Evolutionary conservation across 2,888 invertebrate genomes (phyloP).

Genomic region (Agriopis aurantiaria): DNA sequence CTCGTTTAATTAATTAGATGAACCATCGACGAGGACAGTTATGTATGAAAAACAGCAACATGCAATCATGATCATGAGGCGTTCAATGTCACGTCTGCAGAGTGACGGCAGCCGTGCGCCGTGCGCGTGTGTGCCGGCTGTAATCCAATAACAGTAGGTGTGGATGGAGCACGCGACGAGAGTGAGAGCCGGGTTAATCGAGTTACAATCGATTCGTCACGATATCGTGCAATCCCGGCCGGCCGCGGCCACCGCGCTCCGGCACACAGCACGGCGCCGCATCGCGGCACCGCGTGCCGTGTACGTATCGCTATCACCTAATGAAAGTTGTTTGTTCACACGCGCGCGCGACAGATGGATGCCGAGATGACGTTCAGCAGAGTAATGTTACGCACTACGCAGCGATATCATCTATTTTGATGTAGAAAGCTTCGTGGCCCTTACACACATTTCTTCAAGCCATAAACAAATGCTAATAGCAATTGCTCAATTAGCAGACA

Average conservation of each 20-base stretch:
- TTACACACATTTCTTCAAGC: not conserved
- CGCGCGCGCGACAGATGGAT: constrained; percentile 30
- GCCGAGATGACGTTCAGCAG: constrained; percentile 3
- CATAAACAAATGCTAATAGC: constrained; percentile 4
- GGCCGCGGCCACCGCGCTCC: not conserved
- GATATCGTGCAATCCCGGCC: constrained; percentile 48
- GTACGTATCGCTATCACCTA: not conserved
- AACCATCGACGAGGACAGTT: constrained; percentile 7
- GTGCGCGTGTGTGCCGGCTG: constrained; percentile 16
- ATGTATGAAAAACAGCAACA: constrained; percentile 28
- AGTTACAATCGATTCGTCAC: constrained; percentile 71
- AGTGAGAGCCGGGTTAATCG: constrained; percentile 60
- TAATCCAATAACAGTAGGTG: constrained; percentile 52
- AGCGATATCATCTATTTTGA: no score
- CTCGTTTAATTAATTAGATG: constrained; percentile 13
- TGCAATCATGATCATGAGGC: constrained; percentile 44
- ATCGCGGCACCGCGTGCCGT: not conserved
- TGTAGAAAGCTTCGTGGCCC: no score
- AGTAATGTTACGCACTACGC: not conserved
- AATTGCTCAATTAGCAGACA: constrained; percentile 28
- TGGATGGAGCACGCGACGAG: constrained; percentile 46
- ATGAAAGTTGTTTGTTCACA: constrained; percentile 44
- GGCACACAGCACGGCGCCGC: constrained; percentile 20
- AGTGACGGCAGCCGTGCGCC: constrained; percentile 40
- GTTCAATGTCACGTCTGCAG: constrained; percentile 47